These are phyloP conservation scores for Raja brachyura DNA, from an alignment of 2,113 vertebrate species.

Conservation along the genomic window DNA sequence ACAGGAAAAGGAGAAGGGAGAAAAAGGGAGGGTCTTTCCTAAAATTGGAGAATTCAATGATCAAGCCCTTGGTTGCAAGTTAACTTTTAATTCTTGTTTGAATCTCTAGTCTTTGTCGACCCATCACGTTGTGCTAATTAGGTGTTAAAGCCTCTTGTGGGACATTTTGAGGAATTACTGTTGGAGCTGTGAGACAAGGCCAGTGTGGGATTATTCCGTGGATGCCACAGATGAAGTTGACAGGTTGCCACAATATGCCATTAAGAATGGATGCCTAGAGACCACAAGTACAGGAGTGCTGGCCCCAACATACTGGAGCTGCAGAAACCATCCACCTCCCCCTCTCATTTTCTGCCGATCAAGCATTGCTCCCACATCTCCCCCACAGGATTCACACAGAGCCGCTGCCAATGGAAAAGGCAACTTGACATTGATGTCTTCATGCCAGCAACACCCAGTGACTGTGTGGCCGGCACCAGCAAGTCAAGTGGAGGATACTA, in stretches of 20 bases:
- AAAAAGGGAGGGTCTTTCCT: too few species aligned
- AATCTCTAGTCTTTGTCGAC: too few species aligned
- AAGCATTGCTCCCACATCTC: neutral
- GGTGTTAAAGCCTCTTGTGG: neutral
- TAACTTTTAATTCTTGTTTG: too few species aligned
- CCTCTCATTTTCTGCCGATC: too few species aligned
- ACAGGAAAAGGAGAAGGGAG: too few species aligned
- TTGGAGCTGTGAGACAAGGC: neutral
- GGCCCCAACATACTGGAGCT: neutral
- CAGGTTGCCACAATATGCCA: neutral
- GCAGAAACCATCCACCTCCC: neutral
- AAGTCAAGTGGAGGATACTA: neutral
- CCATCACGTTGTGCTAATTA: neutral
- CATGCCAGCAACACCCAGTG: neutral
- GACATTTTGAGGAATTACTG: neutral
- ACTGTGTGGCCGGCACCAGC: neutral
- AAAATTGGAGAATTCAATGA: too few species aligned
- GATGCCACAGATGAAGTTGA: neutral
- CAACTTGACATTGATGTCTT: neutral
- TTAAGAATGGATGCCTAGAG: neutral
- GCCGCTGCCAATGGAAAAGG: too few species aligned
- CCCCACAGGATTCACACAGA: neutral
- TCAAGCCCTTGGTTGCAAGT: too few species aligned
- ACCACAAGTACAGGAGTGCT: neutral
- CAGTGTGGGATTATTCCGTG: neutral